Evolutionary conservation across 2,888 invertebrate genomes (phyloP), one percentile per base, ranked within the genome.

Genomic region (Corbicula japonica): DNA sequence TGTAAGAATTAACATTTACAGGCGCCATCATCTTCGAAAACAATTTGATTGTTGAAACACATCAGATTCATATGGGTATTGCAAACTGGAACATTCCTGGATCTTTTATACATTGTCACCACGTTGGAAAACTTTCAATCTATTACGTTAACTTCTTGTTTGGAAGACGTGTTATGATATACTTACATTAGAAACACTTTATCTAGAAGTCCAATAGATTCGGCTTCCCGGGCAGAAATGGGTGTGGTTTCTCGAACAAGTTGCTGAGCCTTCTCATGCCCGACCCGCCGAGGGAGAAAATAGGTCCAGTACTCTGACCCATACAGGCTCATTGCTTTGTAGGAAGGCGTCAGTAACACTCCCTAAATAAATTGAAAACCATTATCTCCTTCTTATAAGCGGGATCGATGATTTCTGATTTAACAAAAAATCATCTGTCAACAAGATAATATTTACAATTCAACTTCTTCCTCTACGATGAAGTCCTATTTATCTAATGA

Each of bases 291-390:
- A 1, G 77, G 81, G 21, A 81, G 48, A 18, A 69, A 69, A 34
- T 69, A 58, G 15, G 69, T 48, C 69, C 69, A 69, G 32, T 69
- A 69, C 34, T 80, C 81, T 0, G 81, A 81, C 2, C 81, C 81
- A 32, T 75, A 62, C 12, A 81, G 54, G 32, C 61, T 12, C 81
- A 81, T 77, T 18, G 74, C n/a, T 23, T 75, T 74, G 58, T 81
- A 81, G 1, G 74, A 66, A 12, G 81, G 81, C 0, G 74, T 71
- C 15, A 77, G 35, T 12, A 77, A 38, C 4, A 66, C 74, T 1
- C 81, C 77, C 81, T 81, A 18, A 52, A 38, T 41, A 54, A 18
- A 26, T n/a, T n/a, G n/a, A n/a, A n/a, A n/a, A n/a, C n/a, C n/a
- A n/a, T n/a, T n/a, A n/a, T n/a, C n/a, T n/a, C n/a, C n/a, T n/a